Evolutionary conservation across 2,888 invertebrate species (phyloP), one percentile per base, ranked within the genome.

Genomic region (Cetonia aurata): DNA sequence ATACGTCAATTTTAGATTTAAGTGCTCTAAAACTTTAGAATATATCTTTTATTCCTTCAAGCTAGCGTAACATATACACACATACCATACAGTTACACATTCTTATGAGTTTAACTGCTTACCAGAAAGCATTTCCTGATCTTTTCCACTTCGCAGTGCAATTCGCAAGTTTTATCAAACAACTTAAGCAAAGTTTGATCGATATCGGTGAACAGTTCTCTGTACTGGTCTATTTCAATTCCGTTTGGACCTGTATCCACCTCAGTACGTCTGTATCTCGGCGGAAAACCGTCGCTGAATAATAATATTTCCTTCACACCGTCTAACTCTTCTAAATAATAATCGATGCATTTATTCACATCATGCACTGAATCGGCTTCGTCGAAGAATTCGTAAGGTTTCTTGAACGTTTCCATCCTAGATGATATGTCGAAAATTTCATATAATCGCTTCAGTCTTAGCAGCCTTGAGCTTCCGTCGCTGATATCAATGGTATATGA

Each of bases 141-240:
- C 55, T 73, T 74, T 12, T 68, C 74, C 37, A 80, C 67, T 69
- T 79, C 73, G 48, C 69, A 62, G 37, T 77, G 77, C 78, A 81
- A 79, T 59, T 80, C 79, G 46, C 72, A 72, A 46, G 79, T 80
- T 71, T 80, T 80, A 44, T 77, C 73, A 53, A 74, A 75, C 67
- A 81, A 76, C 75, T 74, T 75, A 25, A 76, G 75, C 55, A 80
- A 77, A 71, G 71, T 71, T 65, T 69, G 62, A 62, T 68, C 71
- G 71, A 71, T 71, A 65, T 67, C 71, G 57, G 67, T 13, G 56
- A 15, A 15, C 66, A 19, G 50, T 42, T 65, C 59, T 17, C 46
- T 50, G 50, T 25, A 41, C 50, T 50, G 44, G 57, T 66, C 66
- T 59, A 57, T 59, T 67, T 41, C 70, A 42, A 53, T 42, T 33